These are phyloP conservation scores for Myotis davidii DNA, from an alignment of 2,113 vertebrate genomes.

Conservation along the genomic window DNA sequence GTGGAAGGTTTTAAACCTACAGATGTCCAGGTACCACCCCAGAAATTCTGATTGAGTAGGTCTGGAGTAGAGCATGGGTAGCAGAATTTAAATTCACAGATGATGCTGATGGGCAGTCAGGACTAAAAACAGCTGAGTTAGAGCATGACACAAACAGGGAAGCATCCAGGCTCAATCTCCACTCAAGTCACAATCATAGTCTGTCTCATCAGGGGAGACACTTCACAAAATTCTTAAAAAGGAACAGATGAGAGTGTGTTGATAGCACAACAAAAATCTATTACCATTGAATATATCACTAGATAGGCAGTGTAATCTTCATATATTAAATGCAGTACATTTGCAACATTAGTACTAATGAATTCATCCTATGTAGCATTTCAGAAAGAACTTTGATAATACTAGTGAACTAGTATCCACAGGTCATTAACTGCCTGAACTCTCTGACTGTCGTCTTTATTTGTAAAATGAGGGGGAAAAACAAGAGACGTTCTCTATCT, in stretches of 20 bases:
- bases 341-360: not conserved
- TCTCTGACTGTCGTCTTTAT: not conserved
- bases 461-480: not conserved
- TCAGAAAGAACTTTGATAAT: slow-evolving; percentile 7
- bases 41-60: slow-evolving; percentile 13
- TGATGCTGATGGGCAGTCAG: not conserved
- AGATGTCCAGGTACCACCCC: not conserved
- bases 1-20: not conserved
- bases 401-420: not conserved
- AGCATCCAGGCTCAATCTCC: not conserved
- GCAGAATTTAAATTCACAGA: slow-evolving; percentile 18
- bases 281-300: not conserved
- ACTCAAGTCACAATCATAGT: not conserved
- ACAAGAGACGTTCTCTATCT: not conserved
- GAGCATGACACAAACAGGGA: not conserved
- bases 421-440: not conserved
- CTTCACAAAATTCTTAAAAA: slow-evolving; percentile 12
- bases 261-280: not conserved
- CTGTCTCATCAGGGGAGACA: slow-evolving; percentile 10
- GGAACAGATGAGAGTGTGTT: not conserved
- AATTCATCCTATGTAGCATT: not conserved
- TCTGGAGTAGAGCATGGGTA: not conserved
- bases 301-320: not conserved
- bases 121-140: not conserved
- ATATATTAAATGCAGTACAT: not conserved